Base-by-base conservation (phyloP, 2,888 invertebrate genomes). In the Neuroscelio doddi region DNA sequence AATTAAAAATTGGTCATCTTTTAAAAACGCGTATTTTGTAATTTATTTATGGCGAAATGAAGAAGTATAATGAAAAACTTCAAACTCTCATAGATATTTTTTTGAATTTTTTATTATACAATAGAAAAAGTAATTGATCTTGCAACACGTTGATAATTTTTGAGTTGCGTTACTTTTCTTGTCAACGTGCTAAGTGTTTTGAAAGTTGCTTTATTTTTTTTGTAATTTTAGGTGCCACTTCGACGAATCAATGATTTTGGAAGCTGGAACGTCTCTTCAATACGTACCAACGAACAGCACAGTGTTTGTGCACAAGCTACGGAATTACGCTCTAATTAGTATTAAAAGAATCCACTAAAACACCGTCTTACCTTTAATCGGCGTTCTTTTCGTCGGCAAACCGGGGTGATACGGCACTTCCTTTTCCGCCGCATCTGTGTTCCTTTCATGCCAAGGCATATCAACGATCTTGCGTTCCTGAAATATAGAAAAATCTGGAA, bases 331-430 rank as follows among this genome's bases (percentile, higher is more conserved):
- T 75, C 81, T 82, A 70, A 75, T 73, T 75, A 75, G 70, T 81
- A 12, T 73, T 68, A 68, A 76, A 76, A 71, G 70, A 68, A 74
- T 71, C 71, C 72, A 72, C 71, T 74, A 72, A 72, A 77, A 61
- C 59, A 61, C 64, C 55, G 62, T 66, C 78, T 72, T 87, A 92
- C 92, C 93, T 88, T 92, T 90, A 50, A 95, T 94, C 12, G 94
- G 94, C 4, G 93, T 90, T 70, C 94, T 88, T 86, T 93, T 93
- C 46, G 89, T 89, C 15, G 92, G 90, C 5, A 92, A 92, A 55
- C 90, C 89, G 9, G 92, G 90, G 80, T 88, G 88, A 76, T 87
- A 88, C 36, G 92, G 90, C 82, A 91, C 89, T 70, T 93, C 91
- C 71, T 89, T 89, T 80, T 89, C 87, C 69, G 86, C 81, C 24